Evolutionary conservation across 2,888 invertebrate genomes (phyloP), one percentile per base, ranked within the genome.

Genomic region (Orthosia gracilis): DNA sequence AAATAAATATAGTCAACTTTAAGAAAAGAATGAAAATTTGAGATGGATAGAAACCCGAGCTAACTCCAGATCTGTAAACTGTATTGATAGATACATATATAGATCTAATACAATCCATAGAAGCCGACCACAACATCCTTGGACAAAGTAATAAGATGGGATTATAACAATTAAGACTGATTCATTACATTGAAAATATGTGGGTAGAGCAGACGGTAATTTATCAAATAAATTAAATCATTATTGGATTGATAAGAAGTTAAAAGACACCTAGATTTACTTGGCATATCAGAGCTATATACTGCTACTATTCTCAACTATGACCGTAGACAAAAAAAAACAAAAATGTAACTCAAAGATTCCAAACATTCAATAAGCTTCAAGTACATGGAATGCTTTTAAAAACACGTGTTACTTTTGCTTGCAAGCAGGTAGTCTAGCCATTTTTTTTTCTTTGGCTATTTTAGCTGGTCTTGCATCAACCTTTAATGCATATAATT

Each of bases 371-470:
- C 18, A 58, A n/a, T n/a, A n/a, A n/a, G n/a, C n/a, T n/a, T n/a
- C n/a, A n/a, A 57, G 17, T 18, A 17, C 13, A 49, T 17, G 2
- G 15, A 23, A 26, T 13, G 26, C 21, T 15, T 7, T 3, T 0
- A 7, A 50, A 17, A 3, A 11, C 76, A 65, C 50, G 50, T 74
- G 64, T 76, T 76, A 58, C 2, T 57, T 50, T 57, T 9, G 40
- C 9, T 40, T 40, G 9, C 9, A 40, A 40, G 40, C 40, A 40
- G 40, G 40, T 40, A 40, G 1, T 9, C 40, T 9, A 31, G 7
- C 40, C 3, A 9, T 40, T 40, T 40, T 40, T 7, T 40, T 40
- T 45, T 50, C 21, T 13, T 4, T 58, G 3, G 23, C 2, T 57
- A 23, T 31, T 31, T 31, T 0, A 26, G 11, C 7, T 7, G 3